A percentile compares a stretch with the other conserved stretches of the same genome.
Evolutionary conservation across 2,888 invertebrate species (phyloP).

Genomic region (Criorhina ranunculi): DNA sequence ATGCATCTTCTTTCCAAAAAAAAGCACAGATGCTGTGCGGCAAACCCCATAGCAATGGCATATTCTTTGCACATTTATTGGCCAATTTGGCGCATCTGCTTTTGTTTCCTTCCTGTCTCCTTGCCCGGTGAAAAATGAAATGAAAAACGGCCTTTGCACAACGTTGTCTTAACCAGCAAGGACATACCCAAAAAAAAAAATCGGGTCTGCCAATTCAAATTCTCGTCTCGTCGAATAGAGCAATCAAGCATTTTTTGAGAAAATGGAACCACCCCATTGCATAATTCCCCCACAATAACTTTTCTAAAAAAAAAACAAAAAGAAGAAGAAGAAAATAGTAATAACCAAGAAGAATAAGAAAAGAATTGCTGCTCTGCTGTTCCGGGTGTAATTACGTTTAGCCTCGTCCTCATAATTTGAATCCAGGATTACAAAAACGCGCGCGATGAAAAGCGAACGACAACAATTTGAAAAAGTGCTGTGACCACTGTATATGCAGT

Average conservation of each 20-base stretch:
- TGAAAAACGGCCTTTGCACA: slow-evolving; percentile 46
- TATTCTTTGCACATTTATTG: slow-evolving; percentile 70
- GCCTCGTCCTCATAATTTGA: slow-evolving; percentile 73
- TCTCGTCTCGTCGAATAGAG: slow-evolving; percentile 57
- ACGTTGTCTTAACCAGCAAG: slow-evolving; percentile 27
- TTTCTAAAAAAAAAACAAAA: slow-evolving; percentile 36
- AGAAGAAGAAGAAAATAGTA: slow-evolving; percentile 29
- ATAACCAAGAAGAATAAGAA: slow-evolving; percentile 31
- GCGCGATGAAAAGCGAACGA: slow-evolving; percentile 30
- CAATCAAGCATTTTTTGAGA: slow-evolving; percentile 66
- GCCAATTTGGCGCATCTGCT: slow-evolving; percentile 71
- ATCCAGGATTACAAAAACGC: slow-evolving; percentile 50
- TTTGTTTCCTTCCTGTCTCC: slow-evolving; percentile 18
- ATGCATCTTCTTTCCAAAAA: slow-evolving; percentile 40
- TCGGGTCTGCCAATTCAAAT: slow-evolving; percentile 49
- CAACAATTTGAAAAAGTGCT: slow-evolving; percentile 39
- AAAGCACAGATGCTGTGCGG: slow-evolving; percentile 45
- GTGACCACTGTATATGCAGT: slow-evolving; percentile 11
- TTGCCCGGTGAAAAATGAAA: slow-evolving; percentile 15
- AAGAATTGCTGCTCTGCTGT: slow-evolving; percentile 43
- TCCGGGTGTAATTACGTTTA: slow-evolving; percentile 71
- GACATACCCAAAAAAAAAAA: slow-evolving; percentile 31
- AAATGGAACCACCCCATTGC: slow-evolving; percentile 43
- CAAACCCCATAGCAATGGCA: slow-evolving; percentile 57
- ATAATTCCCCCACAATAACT: slow-evolving; percentile 70